Evolutionary conservation across 1,140 invertebrate genomes (phyloP), one percentile per base, ranked within the genome.

Genomic region (Plectrocnemia conspersa): DNA sequence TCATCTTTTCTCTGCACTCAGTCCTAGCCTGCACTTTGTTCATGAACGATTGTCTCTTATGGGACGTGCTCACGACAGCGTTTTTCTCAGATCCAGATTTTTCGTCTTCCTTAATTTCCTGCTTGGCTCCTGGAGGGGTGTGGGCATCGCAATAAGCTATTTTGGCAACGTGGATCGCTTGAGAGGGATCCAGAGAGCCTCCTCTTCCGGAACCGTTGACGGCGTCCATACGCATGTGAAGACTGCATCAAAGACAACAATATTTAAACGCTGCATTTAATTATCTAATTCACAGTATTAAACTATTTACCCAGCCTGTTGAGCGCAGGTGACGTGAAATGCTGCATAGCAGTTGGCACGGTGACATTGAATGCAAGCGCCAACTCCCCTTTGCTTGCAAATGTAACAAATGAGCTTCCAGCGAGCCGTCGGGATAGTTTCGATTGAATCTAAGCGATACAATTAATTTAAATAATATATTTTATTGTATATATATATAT

Each of bases 251-350:
- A 7, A 29, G n/a, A n/a, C 6, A 29, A 7, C 6, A 7, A 29
- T 29, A 7, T 29, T 29, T 29, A 29, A 29, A 29, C 6, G n/a
- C 27, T n/a, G 27, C 27, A 29, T 7, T 7, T 29, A 29, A 29
- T 7, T 7, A 7, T 29, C n/a, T 29, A 29, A 29, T 29, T 6
- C 11, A 41, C 11, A 6, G 22, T 22, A n/a, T 41, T 19, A 42
- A 52, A 2, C 7, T n/a, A 29, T 38, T 58, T 49, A 76, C 48
- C 95, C 94, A 41, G 94, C 93, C 70, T 96, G 92, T 70, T 98
- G 95, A 0, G 95, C 96, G 74, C 97, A 99, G 0, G 96, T 98
- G 0, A 98, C 96, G 72, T 99, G 97, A 74, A 98, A 98, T 4
- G 95, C 95, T 46, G 89, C 88, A 66, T 97, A 98, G 70, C 96